Percentiles rank a stretch among this genome's conserved stretches.
phyloP scores from a whole-genome alignment of 2,113 vertebrate species.

The Ondatra zibethicus region DNA sequence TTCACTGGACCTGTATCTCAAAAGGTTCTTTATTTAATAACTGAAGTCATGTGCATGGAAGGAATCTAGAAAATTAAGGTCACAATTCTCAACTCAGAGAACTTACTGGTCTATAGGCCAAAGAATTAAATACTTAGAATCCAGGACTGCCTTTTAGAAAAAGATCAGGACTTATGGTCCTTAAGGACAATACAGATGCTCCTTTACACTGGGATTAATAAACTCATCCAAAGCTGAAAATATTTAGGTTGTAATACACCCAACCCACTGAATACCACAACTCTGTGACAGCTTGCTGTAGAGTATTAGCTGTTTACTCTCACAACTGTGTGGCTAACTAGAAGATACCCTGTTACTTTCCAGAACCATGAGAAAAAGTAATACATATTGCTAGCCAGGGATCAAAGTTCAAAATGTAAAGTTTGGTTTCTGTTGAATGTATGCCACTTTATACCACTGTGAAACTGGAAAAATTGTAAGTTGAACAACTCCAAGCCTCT shows the following conservation, averaged over 20 bases:
- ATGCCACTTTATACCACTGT: background rate
- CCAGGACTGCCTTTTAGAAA: slow-evolving; percentile 21
- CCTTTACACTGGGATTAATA: background rate
- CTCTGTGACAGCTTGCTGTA: background rate
- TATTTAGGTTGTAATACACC: background rate
- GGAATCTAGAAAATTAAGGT: slow-evolving; percentile 37
- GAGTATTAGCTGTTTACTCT: background rate
- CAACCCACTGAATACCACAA: background rate
- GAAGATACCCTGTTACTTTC: background rate
- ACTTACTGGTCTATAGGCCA: background rate
- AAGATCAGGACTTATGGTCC: background rate
- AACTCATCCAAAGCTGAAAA: background rate
- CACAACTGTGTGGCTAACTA: background rate
- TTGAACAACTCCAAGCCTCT: background rate
- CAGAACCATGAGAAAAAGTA: background rate
- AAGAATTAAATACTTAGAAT: slow-evolving; percentile 53
- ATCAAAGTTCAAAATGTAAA: background rate
- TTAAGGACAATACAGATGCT: background rate
- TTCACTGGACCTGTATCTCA: slow-evolving; percentile 13
- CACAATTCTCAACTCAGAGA: slow-evolving; percentile 24
- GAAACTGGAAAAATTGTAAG: background rate
- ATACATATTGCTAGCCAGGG: background rate
- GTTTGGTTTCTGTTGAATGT: background rate
- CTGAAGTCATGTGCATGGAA: background rate
- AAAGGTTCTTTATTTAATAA: slow-evolving; percentile 42